Conservation (phyloP, 2,113 vertebrate species). For the Coracopsis vasa region DNA sequence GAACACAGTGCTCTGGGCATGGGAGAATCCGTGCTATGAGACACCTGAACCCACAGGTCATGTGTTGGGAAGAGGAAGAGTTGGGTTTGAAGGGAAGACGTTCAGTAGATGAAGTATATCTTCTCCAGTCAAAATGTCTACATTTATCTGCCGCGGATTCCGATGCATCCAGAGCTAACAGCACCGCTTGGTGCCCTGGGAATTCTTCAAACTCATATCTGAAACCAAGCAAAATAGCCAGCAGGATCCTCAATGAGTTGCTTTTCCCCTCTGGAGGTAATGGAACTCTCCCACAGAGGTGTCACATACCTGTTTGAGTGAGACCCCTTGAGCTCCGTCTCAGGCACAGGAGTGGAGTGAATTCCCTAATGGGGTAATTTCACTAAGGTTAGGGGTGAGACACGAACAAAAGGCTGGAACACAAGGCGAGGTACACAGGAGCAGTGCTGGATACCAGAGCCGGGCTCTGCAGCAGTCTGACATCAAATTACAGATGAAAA, state of each 20-base stretch:
- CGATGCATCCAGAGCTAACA: not conserved
- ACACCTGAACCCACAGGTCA: not conserved
- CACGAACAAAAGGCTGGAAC: not conserved
- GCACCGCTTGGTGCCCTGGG: not conserved
- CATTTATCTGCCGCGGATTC: not conserved
- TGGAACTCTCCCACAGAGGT: not conserved
- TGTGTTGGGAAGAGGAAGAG: not conserved
- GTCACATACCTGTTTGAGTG: not conserved
- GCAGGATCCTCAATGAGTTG: not conserved
- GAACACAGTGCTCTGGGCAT: not conserved
- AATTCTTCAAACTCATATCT: not conserved
- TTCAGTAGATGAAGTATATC: not conserved
- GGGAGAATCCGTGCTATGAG: not conserved
- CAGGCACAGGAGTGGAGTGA: not conserved
- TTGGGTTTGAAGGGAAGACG: not conserved
- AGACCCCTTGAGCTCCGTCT: not conserved
- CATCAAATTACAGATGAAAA: not conserved
- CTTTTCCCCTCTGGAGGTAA: not conserved
- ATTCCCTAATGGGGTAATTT: not conserved
- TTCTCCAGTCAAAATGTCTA: not conserved
- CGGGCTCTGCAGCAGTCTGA: not conserved
- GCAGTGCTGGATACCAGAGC: not conserved
- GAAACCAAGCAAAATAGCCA: not conserved
- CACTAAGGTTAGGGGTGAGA: not conserved
- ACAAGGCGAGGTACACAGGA: not conserved